These are phyloP conservation scores for Peromyscus aztecus DNA, from an alignment of 2,797 vertebrate species.

Conservation along the genomic window DNA sequence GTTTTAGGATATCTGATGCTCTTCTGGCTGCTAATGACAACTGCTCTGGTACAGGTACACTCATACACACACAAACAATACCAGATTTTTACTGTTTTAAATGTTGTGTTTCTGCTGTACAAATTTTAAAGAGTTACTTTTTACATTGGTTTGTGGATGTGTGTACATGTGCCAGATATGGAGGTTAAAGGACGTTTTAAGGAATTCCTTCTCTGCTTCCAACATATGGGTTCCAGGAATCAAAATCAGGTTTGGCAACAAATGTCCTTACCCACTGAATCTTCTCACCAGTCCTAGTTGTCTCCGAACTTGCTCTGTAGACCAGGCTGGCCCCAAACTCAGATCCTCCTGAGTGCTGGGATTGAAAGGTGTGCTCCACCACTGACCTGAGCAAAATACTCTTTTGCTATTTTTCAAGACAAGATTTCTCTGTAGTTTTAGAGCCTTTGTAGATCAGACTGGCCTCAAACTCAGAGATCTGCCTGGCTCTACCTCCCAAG, in stretches of 20 bases:
- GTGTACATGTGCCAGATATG: not conserved
- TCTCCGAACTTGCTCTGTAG: too few relatives aligned
- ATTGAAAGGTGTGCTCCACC: not conserved
- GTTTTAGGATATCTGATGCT: not conserved
- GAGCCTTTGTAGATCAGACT: too few relatives aligned
- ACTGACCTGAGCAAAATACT: too few relatives aligned
- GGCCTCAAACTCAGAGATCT: not conserved
- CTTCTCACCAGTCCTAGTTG: not conserved
- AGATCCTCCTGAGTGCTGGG: not conserved
- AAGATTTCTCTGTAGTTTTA: too few relatives aligned
- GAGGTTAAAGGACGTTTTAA: not conserved
- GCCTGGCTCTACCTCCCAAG: not conserved
- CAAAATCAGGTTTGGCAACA: not conserved
- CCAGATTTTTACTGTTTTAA: conserved; percentile 31
- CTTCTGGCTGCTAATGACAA: not conserved
- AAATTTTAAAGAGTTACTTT: not conserved
- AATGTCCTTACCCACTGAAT: not conserved
- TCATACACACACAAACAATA: not conserved
- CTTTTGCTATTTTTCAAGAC: too few relatives aligned
- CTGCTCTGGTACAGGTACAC: not conserved
- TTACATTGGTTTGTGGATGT: not conserved
- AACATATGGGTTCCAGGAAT: not conserved
- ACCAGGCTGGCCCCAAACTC: not conserved
- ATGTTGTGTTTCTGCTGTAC: conserved; percentile 24
- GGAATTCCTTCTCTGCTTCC: not conserved